phyloP scores from a whole-genome alignment of 2,888 invertebrate genomes.

The Diarsia dahlii region DNA sequence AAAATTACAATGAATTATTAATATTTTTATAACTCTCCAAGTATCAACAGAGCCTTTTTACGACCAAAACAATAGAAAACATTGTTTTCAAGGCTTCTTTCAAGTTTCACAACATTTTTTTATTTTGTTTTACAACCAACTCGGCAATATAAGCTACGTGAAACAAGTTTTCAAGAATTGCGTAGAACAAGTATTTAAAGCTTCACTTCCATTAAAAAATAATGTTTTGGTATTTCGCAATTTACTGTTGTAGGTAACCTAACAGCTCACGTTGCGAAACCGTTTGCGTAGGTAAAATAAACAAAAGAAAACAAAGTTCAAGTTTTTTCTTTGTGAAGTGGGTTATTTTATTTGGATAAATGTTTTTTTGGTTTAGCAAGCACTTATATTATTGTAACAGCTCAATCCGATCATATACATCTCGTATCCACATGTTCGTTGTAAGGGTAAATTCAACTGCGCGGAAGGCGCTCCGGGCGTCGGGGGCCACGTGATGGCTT shows the following conservation, averaged over 20 bases:
- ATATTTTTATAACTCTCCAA: neutral
- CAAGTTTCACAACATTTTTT: neutral
- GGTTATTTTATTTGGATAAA: neutral
- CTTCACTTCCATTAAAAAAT: constrained; percentile 6
- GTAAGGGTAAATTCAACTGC: neutral
- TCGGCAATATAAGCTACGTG: neutral
- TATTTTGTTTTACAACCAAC: neutral
- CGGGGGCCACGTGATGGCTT: too few species aligned
- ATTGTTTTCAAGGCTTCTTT: neutral
- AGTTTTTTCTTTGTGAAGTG: neutral
- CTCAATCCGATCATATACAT: neutral
- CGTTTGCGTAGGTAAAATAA: neutral
- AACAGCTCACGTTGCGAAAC: neutral
- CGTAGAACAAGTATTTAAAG: too few species aligned
- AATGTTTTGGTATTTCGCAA: neutral
- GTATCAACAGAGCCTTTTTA: neutral
- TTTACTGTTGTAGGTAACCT: too few species aligned
- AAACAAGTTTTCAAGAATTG: neutral
- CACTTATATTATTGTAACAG: neutral
- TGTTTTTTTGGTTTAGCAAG: neutral
- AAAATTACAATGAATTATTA: neutral
- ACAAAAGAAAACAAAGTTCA: neutral
- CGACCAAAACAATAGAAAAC: neutral
- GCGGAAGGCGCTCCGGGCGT: too few species aligned
- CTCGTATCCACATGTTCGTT: neutral